These are phyloP conservation scores for Lithosia quadra DNA, from an alignment of 2,888 invertebrate species.

Conservation along the genomic window DNA sequence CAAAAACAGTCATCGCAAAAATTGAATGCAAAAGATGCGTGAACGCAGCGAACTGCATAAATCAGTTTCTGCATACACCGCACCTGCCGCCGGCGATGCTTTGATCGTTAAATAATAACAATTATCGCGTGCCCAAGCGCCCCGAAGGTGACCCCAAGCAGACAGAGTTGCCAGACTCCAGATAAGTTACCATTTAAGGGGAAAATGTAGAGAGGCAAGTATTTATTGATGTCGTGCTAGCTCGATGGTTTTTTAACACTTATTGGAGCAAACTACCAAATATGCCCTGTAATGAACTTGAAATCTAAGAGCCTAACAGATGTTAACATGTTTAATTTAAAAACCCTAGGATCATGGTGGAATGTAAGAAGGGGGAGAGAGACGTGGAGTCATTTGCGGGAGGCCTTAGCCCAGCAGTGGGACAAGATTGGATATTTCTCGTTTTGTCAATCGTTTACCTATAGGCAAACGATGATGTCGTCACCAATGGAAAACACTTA, in stretches of 20 bases:
- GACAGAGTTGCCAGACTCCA: constrained; percentile 48
- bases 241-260: background rate
- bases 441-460: background rate
- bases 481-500: too few relatives aligned
- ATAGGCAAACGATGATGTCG: background rate
- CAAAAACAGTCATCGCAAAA: constrained; percentile 2
- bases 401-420: too few relatives aligned
- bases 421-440: too few relatives aligned
- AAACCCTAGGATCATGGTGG: too few relatives aligned
- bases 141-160: constrained; percentile 55
- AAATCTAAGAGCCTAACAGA: too few relatives aligned
- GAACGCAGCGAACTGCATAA: constrained; percentile 37
- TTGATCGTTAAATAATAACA: constrained; percentile 71
- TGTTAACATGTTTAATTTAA: too few relatives aligned
- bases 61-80: constrained; percentile 40
- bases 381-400: too few relatives aligned
- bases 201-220: background rate
- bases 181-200: background rate
- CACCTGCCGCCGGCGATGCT: constrained; percentile 58
- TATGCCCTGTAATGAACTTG: too few relatives aligned
- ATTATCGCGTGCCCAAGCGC: constrained; percentile 55
- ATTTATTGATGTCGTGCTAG: background rate
- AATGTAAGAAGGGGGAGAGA: too few relatives aligned
- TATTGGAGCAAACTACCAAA: too few relatives aligned
- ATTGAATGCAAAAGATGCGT: constrained; percentile 23